Percentiles rank a stretch among this genome's conserved stretches.
These are phyloP conservation scores for Eugnorisma glareosa DNA, from an alignment of 2,888 invertebrate genomes.

Conservation along the genomic window DNA sequence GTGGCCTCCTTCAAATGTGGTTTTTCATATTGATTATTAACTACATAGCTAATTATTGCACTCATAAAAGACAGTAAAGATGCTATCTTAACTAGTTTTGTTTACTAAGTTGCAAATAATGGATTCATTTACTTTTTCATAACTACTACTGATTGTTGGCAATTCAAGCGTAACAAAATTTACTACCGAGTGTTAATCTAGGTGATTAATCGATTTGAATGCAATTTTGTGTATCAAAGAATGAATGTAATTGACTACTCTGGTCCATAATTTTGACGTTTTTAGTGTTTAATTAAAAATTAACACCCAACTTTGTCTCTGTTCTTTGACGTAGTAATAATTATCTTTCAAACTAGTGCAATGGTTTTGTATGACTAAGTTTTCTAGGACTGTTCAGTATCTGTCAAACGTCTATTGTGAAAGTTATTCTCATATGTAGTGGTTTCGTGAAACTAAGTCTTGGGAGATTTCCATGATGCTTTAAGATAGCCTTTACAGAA, in stretches of 20 bases:
- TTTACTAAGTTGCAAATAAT: slow-evolving; percentile 28
- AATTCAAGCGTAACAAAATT: slow-evolving; percentile 39
- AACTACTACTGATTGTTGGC: not conserved
- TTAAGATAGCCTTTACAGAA: not conserved
- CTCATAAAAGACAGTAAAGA: slow-evolving; percentile 11
- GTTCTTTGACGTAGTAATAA: slow-evolving; percentile 39
- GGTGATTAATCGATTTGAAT: slow-evolving; percentile 42
- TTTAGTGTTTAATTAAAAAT: slow-evolving; percentile 24
- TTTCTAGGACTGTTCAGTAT: not conserved
- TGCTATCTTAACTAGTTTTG: slow-evolving; percentile 23
- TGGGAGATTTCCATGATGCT: not conserved
- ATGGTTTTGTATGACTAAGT: not conserved
- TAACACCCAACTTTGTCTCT: not conserved
- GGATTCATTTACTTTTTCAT: slow-evolving; percentile 47
- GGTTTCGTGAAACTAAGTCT: no score
- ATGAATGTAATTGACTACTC: slow-evolving; percentile 28
- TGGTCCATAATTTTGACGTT: slow-evolving; percentile 36
- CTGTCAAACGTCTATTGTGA: not conserved
- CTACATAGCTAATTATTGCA: not conserved
- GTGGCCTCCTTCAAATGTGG: no score
- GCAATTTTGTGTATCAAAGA: slow-evolving; percentile 52
- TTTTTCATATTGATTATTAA: not conserved
- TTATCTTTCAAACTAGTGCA: slow-evolving; percentile 32
- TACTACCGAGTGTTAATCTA: slow-evolving; percentile 38
- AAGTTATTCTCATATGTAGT: not conserved